Percentiles rank a stretch among this genome's conserved stretches.
Evolutionary conservation across 1,140 invertebrate species (phyloP).

Genomic region (Drosophila athabasca): DNA sequence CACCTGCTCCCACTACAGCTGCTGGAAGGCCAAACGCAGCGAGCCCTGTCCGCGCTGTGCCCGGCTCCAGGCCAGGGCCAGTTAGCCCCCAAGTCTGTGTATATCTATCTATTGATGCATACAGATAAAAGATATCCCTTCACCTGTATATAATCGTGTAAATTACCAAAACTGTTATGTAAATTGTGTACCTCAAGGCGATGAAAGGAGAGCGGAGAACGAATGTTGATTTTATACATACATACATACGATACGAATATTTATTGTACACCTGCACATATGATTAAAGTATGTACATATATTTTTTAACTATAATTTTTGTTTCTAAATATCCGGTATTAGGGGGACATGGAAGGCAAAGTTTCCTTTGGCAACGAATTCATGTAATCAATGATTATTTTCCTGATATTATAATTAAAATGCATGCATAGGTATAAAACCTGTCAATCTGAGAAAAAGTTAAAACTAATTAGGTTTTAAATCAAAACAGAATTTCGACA

Average conservation of each 20-base stretch:
- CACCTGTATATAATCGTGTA: constrained; percentile 45
- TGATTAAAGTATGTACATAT: constrained; percentile 30
- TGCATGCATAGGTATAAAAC: too few relatives aligned
- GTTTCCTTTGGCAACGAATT: too few relatives aligned
- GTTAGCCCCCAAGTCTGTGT: constrained; percentile 19
- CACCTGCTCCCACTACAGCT: constrained; percentile 87
- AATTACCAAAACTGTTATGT: constrained; percentile 53
- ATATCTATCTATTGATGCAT: not conserved
- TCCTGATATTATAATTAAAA: too few relatives aligned
- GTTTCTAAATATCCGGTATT: too few relatives aligned
- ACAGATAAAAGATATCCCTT: constrained; percentile 3
- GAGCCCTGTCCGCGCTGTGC: constrained; percentile 61
- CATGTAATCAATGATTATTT: too few relatives aligned
- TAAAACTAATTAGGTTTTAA: too few relatives aligned
- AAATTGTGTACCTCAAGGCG: constrained; percentile 42
- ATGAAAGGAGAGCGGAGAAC: not conserved
- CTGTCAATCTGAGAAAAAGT: too few relatives aligned
- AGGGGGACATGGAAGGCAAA: too few relatives aligned
- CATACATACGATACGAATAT: constrained; percentile 37
- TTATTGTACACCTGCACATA: constrained; percentile 26
- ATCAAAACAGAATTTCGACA: too few relatives aligned
- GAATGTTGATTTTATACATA: constrained; percentile 47
- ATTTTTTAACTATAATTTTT: constrained; percentile 8
- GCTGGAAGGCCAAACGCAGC: constrained; percentile 81
- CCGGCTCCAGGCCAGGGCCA: constrained; percentile 56